Percentiles rank a stretch among this genome's conserved stretches.
Evolutionary conservation across 2,888 invertebrate species (phyloP).

Genomic region (Chouioia cunea): DNA sequence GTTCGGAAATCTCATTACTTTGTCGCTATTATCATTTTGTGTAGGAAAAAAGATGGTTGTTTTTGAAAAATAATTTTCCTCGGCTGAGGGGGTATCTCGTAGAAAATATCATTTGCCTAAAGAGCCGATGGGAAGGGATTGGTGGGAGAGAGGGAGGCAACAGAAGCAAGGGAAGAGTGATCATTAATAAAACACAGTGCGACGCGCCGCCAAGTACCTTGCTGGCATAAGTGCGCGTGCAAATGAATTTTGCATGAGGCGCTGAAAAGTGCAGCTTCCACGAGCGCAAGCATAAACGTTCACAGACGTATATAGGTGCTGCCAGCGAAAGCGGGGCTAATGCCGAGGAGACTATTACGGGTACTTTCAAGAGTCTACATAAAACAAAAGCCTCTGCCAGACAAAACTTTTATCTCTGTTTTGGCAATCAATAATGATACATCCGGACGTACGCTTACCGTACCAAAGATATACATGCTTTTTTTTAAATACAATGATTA

Average conservation of each 20-base stretch:
- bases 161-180: conserved; percentile 3
- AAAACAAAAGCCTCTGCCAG: background rate
- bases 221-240: conserved; percentile 7
- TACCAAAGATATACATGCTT: too few relatives aligned
- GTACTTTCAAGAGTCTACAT: background rate
- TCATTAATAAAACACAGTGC: conserved; percentile 31
- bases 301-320: background rate
- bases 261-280: background rate
- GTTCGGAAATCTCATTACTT: too few relatives aligned
- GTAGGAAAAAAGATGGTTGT: too few relatives aligned
- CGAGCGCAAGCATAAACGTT: background rate
- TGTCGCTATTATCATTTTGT: too few relatives aligned
- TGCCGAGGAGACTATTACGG: background rate
- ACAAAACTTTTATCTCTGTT: background rate
- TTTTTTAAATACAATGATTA: too few relatives aligned
- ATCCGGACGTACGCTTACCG: too few relatives aligned
- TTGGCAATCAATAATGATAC: too few relatives aligned
- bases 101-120: conserved; percentile 25
- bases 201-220: background rate
- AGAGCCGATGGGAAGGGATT: background rate
- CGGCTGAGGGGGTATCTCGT: too few relatives aligned
- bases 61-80: too few relatives aligned
- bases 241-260: conserved; percentile 30
- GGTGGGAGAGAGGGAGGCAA: background rate
- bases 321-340: background rate